A percentile compares a stretch with the other conserved stretches of the same genome.
Evolutionary conservation across 1,140 invertebrate species (phyloP).

Genomic region (Bombus vancouverensis): DNA sequence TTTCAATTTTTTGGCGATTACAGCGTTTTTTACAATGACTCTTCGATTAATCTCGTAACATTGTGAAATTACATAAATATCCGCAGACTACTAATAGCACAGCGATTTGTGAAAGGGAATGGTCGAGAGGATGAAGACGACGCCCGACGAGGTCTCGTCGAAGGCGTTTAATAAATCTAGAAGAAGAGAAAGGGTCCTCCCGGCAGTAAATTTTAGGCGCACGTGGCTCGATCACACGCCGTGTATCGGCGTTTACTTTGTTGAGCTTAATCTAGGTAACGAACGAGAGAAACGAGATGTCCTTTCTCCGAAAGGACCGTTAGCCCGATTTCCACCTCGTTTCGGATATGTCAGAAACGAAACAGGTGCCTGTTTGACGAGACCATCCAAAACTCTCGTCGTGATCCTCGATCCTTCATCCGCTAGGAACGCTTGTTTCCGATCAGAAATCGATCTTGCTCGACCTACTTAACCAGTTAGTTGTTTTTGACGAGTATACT

Average conservation of each 20-base stretch:
- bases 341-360: constrained; percentile 32
- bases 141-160: neutral
- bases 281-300: constrained; percentile 48
- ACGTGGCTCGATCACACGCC: neutral
- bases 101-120: neutral
- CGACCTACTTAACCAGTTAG: neutral
- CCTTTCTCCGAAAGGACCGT: constrained; percentile 49
- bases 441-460: neutral
- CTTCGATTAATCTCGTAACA: neutral
- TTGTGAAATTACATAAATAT: neutral
- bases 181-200: constrained; percentile 14
- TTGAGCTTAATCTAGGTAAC: constrained; percentile 35
- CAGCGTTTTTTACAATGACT: too few relatives aligned
- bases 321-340: constrained; percentile 46
- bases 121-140: neutral
- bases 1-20: too few relatives aligned
- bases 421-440: neutral
- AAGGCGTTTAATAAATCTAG: neutral
- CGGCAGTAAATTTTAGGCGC: constrained; percentile 16
- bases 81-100: neutral
- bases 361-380: constrained; percentile 24
- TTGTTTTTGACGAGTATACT: too few relatives aligned
- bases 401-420: neutral
- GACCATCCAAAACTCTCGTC: neutral
- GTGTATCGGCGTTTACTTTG: constrained; percentile 35